Evolutionary conservation across 1,140 invertebrate genomes (phyloP), one percentile per base, ranked within the genome.

Genomic region (Ruditapes philippinarum): DNA sequence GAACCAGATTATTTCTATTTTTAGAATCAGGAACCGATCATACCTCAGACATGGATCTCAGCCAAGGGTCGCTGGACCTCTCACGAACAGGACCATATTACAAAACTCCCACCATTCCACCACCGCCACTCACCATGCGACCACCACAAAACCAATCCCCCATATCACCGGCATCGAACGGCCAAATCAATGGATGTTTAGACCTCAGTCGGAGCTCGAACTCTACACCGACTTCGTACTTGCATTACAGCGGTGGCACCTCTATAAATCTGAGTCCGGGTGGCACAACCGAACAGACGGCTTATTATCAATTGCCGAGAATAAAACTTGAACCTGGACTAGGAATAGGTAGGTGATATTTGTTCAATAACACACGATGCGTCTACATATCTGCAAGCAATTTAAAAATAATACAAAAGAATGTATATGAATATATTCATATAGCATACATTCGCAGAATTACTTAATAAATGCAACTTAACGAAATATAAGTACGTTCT

Each of bases 21-120:
- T 38, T 70, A 86, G 83, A 86, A 76, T 51, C 83, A 40, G 65
- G 73, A 73, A 57, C 22, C 33, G 73, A 74, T 14, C 65, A 51
- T 28, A 86, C 68, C 49, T 76, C 83, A 74, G 54, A 74, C 45
- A 86, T 86, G 83, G 83, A 86, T 86, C 83, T 86, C 83, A 76
- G 68, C 31, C 54, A 62, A 42, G 79, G 79, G 14, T 81, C 79
- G 17, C 49, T 81, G 22, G 79, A 84, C 38, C 62, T 84, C 31
- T 54, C 82, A 7, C 40, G 45, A 5, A 78, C 74, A 54, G 74
- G 74, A 17, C 74, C 74, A 36, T 51, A 78, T 49, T 78, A 78
- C 45, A 54, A 36, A 4, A 12, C 9, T 3, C 74, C 42, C 5
- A 14, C 22, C 17, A 7, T 14, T 12, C 70, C 38, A 31, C 74